Percentiles rank a stretch among this genome's conserved stretches.
Conservation (phyloP, 2,888 invertebrate species). For the Drosophila acutilabella region DNA sequence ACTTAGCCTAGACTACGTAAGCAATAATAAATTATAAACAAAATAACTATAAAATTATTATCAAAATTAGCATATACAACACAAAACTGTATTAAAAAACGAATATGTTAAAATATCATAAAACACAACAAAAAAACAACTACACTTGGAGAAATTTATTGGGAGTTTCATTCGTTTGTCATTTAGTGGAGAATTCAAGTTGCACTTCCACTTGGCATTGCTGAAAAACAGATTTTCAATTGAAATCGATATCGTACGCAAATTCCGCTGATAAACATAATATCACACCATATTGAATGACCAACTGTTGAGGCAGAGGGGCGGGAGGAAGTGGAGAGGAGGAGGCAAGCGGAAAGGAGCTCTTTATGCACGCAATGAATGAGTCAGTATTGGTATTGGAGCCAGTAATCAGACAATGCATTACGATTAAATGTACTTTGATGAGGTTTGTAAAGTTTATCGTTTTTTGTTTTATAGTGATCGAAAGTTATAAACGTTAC, state of each 20-base stretch:
- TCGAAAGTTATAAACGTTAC: conserved; percentile 23
- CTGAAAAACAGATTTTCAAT: conserved; percentile 62
- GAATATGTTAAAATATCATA: conserved; percentile 74
- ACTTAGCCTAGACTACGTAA: conserved; percentile 68
- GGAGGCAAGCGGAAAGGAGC: neutral
- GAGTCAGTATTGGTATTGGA: conserved; percentile 37
- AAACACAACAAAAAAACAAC: conserved; percentile 22
- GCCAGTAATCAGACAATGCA: conserved; percentile 40
- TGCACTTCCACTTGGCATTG: conserved; percentile 60
- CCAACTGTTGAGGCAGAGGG: conserved; percentile 7
- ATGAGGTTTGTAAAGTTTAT: conserved; percentile 22
- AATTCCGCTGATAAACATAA: conserved; percentile 46
- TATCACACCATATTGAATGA: conserved; percentile 30
- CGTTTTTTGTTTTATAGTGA: conserved; percentile 3
- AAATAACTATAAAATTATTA: conserved; percentile 58
- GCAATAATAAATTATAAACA: conserved; percentile 74
- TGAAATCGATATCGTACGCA: conserved; percentile 59
- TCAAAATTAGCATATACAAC: conserved; percentile 57
- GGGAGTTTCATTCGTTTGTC: conserved; percentile 43
- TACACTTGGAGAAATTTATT: neutral
- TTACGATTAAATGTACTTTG: conserved; percentile 32
- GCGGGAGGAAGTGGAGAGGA: neutral
- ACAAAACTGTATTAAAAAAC: conserved; percentile 58
- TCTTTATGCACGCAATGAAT: conserved; percentile 37
- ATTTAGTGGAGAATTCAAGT: conserved; percentile 39